phyloP scores from a whole-genome alignment of 1,140 invertebrate genomes.

The Listronotus oregonensis region DNA sequence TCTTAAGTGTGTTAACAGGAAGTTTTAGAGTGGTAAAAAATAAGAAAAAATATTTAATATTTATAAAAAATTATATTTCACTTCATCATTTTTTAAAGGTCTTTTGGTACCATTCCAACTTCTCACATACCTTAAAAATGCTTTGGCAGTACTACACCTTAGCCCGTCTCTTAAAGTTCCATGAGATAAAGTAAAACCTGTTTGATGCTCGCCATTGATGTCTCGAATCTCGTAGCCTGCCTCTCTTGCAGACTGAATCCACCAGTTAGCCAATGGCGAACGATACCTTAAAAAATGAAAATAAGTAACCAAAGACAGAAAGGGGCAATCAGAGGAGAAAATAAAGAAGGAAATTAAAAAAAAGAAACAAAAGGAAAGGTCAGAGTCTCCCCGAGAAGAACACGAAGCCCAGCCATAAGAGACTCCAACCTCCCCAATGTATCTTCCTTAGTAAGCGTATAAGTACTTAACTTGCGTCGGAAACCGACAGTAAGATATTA shows the following conservation, averaged over 20 bases:
- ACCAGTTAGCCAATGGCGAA: slow-evolving; percentile 66
- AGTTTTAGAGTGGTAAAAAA: no score
- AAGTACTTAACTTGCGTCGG: background rate
- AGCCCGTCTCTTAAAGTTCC: slow-evolving; percentile 81
- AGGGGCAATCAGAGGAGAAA: background rate
- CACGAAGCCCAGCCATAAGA: background rate
- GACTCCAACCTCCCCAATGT: slow-evolving; percentile 3
- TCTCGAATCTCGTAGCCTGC: slow-evolving; percentile 74
- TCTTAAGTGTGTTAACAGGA: no score
- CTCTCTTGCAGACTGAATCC: slow-evolving; percentile 71
- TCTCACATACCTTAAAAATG: slow-evolving; percentile 64
- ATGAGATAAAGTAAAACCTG: slow-evolving; percentile 73
- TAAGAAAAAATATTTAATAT: no score
- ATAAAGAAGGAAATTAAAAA: background rate
- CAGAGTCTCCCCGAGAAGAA: background rate
- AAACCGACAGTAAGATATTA: no score
- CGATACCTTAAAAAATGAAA: slow-evolving; percentile 55
- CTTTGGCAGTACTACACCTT: slow-evolving; percentile 81
- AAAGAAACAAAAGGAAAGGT: slow-evolving; percentile 15
- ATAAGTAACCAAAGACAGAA: background rate
- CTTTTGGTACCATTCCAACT: no score
- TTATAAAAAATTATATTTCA: no score
- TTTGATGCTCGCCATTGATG: slow-evolving; percentile 75
- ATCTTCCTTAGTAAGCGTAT: background rate
- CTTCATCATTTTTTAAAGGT: no score